Conservation (phyloP, 2,797 vertebrate genomes). For the Melanotaenia nigrans region DNA sequence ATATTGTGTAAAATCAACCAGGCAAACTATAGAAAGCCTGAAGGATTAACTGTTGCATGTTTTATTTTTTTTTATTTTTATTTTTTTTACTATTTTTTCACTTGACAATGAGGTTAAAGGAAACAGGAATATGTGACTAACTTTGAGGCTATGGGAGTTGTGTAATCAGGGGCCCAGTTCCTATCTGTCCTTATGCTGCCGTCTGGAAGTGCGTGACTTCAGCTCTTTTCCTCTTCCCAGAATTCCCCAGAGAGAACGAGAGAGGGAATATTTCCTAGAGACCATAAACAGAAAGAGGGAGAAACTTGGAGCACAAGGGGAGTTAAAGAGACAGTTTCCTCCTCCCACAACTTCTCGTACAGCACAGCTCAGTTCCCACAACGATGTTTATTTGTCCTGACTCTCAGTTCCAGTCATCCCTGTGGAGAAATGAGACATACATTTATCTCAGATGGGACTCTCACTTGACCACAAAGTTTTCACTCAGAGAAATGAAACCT, state of each 20-base stretch:
- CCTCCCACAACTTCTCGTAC: slow-evolving; percentile 45
- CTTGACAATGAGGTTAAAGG: neutral
- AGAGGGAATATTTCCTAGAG: slow-evolving; percentile 36
- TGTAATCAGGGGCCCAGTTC: slow-evolving; percentile 45
- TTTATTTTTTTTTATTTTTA: neutral
- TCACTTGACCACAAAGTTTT: slow-evolving; percentile 1
- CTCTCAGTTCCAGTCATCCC: slow-evolving; percentile 9
- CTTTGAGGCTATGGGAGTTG: slow-evolving; percentile 31
- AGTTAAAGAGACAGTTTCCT: slow-evolving; percentile 39
- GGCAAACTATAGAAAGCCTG: too few species aligned
- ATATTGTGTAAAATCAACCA: too few species aligned
- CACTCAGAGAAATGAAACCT: slow-evolving; percentile 7
- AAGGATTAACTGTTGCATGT: slow-evolving; percentile 22
- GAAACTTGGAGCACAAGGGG: neutral
- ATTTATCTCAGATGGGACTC: slow-evolving; percentile 20
- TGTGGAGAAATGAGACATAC: slow-evolving; percentile 25
- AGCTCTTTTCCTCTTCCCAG: slow-evolving; percentile 65
- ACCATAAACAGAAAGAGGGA: slow-evolving; percentile 25
- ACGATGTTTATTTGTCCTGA: slow-evolving; percentile 56
- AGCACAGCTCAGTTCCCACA: slow-evolving; percentile 47
- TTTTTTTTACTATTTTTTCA: neutral
- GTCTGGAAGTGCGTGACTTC: slow-evolving; percentile 64
- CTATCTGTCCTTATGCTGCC: slow-evolving; percentile 32
- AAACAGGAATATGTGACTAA: slow-evolving; percentile 22
- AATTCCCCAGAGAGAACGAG: slow-evolving; percentile 44